Percentiles rank a stretch among this genome's conserved stretches.
phyloP scores from a whole-genome alignment of 2,888 invertebrate species.

The Drosophila nigricruria region DNA sequence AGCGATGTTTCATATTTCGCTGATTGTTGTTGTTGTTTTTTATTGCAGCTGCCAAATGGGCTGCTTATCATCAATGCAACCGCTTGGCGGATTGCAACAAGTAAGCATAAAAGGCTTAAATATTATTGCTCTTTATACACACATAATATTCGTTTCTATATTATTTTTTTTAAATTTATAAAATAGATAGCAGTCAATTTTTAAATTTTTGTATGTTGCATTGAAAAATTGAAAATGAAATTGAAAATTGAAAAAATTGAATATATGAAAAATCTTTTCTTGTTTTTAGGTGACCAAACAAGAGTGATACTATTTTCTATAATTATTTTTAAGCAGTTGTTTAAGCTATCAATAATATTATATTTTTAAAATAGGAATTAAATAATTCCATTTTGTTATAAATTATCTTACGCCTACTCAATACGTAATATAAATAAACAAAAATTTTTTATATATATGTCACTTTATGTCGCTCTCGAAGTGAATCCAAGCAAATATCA shows the following conservation, averaged over 20 bases:
- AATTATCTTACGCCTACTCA: not conserved
- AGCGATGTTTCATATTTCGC: slow-evolving; percentile 20
- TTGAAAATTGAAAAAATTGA: no score
- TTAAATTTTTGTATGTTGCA: no score
- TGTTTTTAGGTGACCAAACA: not conserved
- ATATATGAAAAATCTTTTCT: not conserved
- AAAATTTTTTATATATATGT: no score
- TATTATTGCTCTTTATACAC: not conserved
- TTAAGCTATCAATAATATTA: not conserved
- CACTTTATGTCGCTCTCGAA: no score
- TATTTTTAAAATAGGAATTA: not conserved
- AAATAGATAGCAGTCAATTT: not conserved
- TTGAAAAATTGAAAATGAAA: no score
- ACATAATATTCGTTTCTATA: not conserved
- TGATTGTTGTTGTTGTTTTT: slow-evolving; percentile 37
- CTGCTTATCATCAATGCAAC: slow-evolving; percentile 60
- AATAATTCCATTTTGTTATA: not conserved
- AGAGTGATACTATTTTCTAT: not conserved
- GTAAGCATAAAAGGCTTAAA: slow-evolving; percentile 11
- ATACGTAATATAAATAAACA: no score
- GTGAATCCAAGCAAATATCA: no score
- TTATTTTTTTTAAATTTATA: not conserved
- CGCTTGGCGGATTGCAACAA: slow-evolving; percentile 40
- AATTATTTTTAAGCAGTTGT: not conserved
- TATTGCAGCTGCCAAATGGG: slow-evolving; percentile 62